A percentile compares a stretch with the other conserved stretches of the same genome.
Conservation (phyloP, 2,888 invertebrate genomes). For the Parnassius glacialis region DNA sequence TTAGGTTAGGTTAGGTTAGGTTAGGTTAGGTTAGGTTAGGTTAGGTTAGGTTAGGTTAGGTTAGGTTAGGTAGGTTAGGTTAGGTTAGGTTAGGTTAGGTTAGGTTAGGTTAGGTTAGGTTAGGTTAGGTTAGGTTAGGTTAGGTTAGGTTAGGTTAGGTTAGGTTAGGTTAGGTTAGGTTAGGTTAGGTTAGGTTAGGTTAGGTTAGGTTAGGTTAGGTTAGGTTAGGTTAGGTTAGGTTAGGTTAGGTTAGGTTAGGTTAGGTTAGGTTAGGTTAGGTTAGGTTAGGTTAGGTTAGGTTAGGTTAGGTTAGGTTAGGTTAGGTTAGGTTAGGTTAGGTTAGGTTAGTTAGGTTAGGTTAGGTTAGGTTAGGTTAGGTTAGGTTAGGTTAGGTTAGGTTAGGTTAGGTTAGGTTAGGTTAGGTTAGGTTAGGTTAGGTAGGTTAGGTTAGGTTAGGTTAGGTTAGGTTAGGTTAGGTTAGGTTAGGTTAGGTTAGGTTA, state of each 20-base stretch:
- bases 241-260: constrained; percentile 33
- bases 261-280: no score
- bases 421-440: constrained; percentile 28
- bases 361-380: constrained; percentile 35
- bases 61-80: no score
- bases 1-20: constrained; percentile 32
- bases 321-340: no score
- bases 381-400: constrained; percentile 34
- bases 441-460: no score
- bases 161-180: constrained; percentile 24
- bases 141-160: constrained; percentile 31
- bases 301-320: no score
- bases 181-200: constrained; percentile 10
- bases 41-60: constrained; percentile 32
- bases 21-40: constrained; percentile 36
- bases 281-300: constrained; percentile 25
- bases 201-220: constrained; percentile 31
- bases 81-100: constrained; percentile 33
- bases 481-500: constrained; percentile 1
- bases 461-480: constrained; percentile 9
- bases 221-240: constrained; percentile 21
- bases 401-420: constrained; percentile 37
- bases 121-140: constrained; percentile 34
- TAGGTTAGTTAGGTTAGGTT: constrained; percentile 16
- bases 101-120: constrained; percentile 37